Percentiles rank a stretch among this genome's conserved stretches.
These are phyloP conservation scores for Dasyornis broadbenti DNA, from an alignment of 2,113 vertebrate species.

Conservation along the genomic window DNA sequence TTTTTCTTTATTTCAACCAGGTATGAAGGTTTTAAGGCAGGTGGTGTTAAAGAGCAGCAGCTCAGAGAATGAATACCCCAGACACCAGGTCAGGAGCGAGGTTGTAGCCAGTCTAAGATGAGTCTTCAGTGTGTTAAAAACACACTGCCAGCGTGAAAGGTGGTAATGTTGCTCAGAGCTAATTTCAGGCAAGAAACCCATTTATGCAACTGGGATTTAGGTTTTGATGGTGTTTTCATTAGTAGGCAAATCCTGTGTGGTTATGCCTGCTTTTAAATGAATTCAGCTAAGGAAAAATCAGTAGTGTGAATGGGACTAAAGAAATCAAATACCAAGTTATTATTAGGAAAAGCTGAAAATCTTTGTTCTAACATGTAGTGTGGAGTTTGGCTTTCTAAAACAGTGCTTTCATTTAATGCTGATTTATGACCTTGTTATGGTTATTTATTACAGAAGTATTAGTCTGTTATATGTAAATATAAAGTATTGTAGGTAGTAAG, in stretches of 20 bases:
- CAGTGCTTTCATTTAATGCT: slow-evolving; percentile 5
- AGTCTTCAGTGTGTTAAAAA: not conserved
- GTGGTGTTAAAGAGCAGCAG: not conserved
- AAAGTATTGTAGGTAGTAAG: not conserved
- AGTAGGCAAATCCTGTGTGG: not conserved
- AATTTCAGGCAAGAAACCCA: not conserved
- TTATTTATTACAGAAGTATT: slow-evolving; percentile 32
- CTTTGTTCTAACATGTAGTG: not conserved
- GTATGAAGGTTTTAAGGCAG: not conserved
- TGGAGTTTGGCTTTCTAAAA: not conserved
- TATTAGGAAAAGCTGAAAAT: slow-evolving; percentile 22
- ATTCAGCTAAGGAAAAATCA: not conserved
- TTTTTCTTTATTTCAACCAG: not conserved
- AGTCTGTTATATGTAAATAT: slow-evolving; percentile 3
- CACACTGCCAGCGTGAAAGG: not conserved
- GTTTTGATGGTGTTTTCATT: not conserved
- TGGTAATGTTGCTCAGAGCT: not conserved
- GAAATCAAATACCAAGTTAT: not conserved
- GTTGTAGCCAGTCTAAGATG: not conserved
- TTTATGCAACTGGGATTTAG: not conserved
- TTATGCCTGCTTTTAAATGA: not conserved
- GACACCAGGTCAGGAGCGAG: not conserved
- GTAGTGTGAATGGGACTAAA: not conserved
- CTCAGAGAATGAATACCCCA: not conserved
- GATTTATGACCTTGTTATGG: slow-evolving; percentile 8